Base-by-base conservation (phyloP, 2,888 invertebrate genomes). In the Leptopilina syphax region DNA sequence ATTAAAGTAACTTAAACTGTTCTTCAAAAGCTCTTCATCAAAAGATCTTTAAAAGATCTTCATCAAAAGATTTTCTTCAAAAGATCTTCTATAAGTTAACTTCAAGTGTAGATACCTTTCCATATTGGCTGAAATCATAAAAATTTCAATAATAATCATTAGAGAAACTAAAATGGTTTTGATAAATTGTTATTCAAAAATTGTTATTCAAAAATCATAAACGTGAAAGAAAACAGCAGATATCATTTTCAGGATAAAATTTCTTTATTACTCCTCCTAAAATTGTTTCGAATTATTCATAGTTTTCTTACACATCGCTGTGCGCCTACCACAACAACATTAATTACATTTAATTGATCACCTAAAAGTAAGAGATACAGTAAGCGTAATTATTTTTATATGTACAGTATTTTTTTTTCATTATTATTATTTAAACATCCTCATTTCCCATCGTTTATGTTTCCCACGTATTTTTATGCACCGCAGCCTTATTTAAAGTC, bases 311-410 rank as follows among this genome's bases (percentile, higher is more conserved):
- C 90, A 91, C 90, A 91, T 91, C 89, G 89, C 91, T 90, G 91
- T 90, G 90, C 88, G 88, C 89, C 91, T 91, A 91, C 91, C 91
- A 91, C 91, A 91, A 91, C 90, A 91, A 91, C 91, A 91, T 90
- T 90, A 91, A 91, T 91, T 91, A 91, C 90, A 91, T 89, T 91
- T 88, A 90, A 90, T 91, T 91, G 90, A 90, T 91, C 89, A 90
- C 88, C 90, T 91, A 91, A 90, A 90, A 90, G 87, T 91, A 91
- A 91, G 91, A 91, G 91, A 90, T 91, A 91, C 90, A 91, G 86
- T 91, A 91, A 91, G 91, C 91, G 91, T 91, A 91, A 91, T 91
- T 91, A 91, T 91, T 89, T 91, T 89, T 91, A 90, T 90, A 89
- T 90, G 86, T 90, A 90, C 89, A 90, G 89, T 88, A 89, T 89